These are phyloP conservation scores for Notospermus geniculatus DNA, from an alignment of 1,140 invertebrate genomes.

Conservation along the genomic window DNA sequence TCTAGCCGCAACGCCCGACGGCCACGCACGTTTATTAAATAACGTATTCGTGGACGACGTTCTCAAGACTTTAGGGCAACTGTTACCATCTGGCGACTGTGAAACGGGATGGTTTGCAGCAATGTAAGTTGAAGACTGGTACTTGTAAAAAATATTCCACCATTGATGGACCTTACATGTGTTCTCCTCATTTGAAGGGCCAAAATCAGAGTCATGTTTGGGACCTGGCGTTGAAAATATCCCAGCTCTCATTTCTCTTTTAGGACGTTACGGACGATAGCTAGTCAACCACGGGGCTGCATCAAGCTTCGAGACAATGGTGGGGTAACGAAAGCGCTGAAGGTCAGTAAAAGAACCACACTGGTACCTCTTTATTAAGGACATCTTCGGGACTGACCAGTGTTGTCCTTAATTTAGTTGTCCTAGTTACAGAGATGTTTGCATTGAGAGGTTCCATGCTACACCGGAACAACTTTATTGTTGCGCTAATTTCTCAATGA, in stretches of 20 bases:
- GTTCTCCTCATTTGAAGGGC: slow-evolving; percentile 1
- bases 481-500: too few relatives aligned
- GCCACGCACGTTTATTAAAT: slow-evolving; percentile 42
- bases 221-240: too few relatives aligned
- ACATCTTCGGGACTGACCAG: neutral
- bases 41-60: slow-evolving; percentile 43
- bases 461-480: too few relatives aligned
- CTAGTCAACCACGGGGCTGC: slow-evolving; percentile 51
- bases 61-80: slow-evolving; percentile 33
- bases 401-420: neutral
- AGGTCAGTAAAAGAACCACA: slow-evolving; percentile 28
- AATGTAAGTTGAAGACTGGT: slow-evolving; percentile 44
- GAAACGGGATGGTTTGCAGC: slow-evolving; percentile 57
- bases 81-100: slow-evolving; percentile 45
- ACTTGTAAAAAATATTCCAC: too few relatives aligned
- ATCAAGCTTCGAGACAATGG: slow-evolving; percentile 41
- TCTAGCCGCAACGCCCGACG: slow-evolving; percentile 48
- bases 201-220: too few relatives aligned
- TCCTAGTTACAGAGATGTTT: neutral
- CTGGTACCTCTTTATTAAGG: neutral
- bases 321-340: slow-evolving; percentile 35
- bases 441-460: too few relatives aligned
- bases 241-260: slow-evolving; percentile 16
- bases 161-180: too few relatives aligned
- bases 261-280: slow-evolving; percentile 50